Evolutionary conservation across 2,113 vertebrate genomes (phyloP).

Genomic region (Labeo catla): DNA sequence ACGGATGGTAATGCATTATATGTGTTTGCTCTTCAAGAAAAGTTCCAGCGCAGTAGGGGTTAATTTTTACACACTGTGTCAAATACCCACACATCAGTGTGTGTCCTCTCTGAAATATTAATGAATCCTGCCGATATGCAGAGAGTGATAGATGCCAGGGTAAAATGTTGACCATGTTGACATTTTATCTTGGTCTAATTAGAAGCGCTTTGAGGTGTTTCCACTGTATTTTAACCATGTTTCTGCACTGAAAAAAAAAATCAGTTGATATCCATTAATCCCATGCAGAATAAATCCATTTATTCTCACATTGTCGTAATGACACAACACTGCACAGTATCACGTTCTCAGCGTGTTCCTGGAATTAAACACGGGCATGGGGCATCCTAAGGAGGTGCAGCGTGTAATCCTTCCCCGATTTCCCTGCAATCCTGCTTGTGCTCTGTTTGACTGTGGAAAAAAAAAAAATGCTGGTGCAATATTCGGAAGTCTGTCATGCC

Average conservation of each 20-base stretch:
- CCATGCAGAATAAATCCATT: not conserved
- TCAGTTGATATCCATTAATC: conserved; percentile 3
- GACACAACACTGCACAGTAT: not conserved
- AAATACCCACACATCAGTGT: conserved; percentile 32
- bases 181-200: conserved; percentile 20
- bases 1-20: not conserved
- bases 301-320: conserved; percentile 3
- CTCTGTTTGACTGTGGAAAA: conserved; percentile 20
- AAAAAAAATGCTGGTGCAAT: conserved; percentile 18
- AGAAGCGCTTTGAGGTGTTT: conserved; percentile 1
- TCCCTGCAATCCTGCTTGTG: conserved; percentile 15
- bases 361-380: not conserved
- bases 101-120: conserved; percentile 55
- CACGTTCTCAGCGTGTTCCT: not conserved
- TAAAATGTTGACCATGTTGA: conserved; percentile 13
- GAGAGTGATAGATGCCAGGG: not conserved
- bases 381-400: not conserved
- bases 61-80: conserved; percentile 46
- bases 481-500: not conserved
- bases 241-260: not conserved
- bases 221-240: not conserved
- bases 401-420: not conserved
- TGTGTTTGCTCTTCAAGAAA: not conserved
- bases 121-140: conserved; percentile 45
- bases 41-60: not conserved